phyloP scores from a whole-genome alignment of 2,888 invertebrate species.

The Liodrosophila aerea region DNA sequence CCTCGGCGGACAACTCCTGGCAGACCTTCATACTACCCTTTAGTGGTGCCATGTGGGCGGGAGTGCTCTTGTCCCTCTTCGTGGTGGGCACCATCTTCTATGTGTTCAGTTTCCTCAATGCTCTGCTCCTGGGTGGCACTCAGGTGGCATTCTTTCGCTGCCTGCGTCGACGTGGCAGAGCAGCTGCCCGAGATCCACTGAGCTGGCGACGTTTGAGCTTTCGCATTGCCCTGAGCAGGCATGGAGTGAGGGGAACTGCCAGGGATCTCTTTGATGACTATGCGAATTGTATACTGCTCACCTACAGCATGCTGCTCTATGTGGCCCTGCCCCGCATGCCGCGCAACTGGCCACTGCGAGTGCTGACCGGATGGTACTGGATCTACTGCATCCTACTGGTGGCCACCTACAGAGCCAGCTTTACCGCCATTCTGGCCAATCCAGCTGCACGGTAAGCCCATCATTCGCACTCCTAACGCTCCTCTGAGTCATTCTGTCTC shows the following conservation, averaged over 20 bases:
- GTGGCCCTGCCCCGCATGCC: slow-evolving; percentile 91
- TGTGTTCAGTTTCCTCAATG: slow-evolving; percentile 84
- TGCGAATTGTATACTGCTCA: slow-evolving; percentile 89
- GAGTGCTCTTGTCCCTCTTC: slow-evolving; percentile 87
- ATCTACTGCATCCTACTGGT: slow-evolving; percentile 91
- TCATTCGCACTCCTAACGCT: background rate
- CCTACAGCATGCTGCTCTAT: slow-evolving; percentile 91
- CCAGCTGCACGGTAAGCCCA: slow-evolving; percentile 86
- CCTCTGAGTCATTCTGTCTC: background rate
- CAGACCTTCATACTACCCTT: slow-evolving; percentile 91
- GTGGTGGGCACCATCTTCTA: slow-evolving; percentile 87
- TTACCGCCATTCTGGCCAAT: slow-evolving; percentile 92
- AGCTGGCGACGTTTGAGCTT: slow-evolving; percentile 62
- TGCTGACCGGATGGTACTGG: slow-evolving; percentile 94
- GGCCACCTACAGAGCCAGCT: slow-evolving; percentile 91
- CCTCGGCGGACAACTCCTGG: slow-evolving; percentile 91
- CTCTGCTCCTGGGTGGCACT: slow-evolving; percentile 40
- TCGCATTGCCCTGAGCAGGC: slow-evolving; percentile 65
- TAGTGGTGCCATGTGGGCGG: slow-evolving; percentile 89
- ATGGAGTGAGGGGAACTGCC: background rate
- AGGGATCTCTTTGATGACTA: slow-evolving; percentile 88
- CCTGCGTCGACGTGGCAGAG: slow-evolving; percentile 30
- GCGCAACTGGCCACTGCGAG: slow-evolving; percentile 89
- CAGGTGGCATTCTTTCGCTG: slow-evolving; percentile 50
- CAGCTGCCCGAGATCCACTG: background rate